These are phyloP conservation scores for Rhadina sibilatrix DNA, from an alignment of 2,113 vertebrate species.

Conservation along the genomic window DNA sequence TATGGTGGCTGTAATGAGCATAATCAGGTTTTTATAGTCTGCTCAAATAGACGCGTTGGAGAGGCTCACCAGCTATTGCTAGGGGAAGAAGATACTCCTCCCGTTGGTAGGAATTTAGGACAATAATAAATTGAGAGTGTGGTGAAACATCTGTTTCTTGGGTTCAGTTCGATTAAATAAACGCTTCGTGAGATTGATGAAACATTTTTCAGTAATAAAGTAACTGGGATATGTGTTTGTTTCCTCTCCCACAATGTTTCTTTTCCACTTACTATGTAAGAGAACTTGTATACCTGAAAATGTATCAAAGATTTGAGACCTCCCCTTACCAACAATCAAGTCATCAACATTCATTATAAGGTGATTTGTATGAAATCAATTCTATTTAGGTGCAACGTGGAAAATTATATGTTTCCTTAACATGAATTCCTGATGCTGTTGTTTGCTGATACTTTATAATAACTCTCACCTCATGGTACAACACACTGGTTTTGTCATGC, in stretches of 20 bases:
- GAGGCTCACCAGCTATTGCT: not conserved
- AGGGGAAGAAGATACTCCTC: not conserved
- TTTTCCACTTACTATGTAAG: not conserved
- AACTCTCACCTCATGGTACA: not conserved
- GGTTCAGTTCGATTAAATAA: not conserved
- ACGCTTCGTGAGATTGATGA: not conserved
- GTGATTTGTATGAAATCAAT: not conserved
- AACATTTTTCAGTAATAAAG: not conserved
- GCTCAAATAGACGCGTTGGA: not conserved
- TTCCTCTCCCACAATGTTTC: not conserved
- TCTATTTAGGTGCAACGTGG: not conserved
- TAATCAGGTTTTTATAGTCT: not conserved
- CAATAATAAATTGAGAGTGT: not conserved
- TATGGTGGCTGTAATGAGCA: not conserved
- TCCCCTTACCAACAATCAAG: accelerated
- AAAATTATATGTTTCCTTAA: not conserved
- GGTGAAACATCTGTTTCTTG: not conserved
- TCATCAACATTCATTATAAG: not conserved
- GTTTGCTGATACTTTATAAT: not conserved
- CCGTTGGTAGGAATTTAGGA: not conserved
- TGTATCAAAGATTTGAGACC: not conserved
- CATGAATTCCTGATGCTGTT: not conserved
- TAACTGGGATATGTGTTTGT: not conserved
- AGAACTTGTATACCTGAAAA: not conserved
- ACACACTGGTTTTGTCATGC: not conserved